Conservation (phyloP, 2,797 vertebrate genomes). For the Crypturellus tataupa region DNA sequence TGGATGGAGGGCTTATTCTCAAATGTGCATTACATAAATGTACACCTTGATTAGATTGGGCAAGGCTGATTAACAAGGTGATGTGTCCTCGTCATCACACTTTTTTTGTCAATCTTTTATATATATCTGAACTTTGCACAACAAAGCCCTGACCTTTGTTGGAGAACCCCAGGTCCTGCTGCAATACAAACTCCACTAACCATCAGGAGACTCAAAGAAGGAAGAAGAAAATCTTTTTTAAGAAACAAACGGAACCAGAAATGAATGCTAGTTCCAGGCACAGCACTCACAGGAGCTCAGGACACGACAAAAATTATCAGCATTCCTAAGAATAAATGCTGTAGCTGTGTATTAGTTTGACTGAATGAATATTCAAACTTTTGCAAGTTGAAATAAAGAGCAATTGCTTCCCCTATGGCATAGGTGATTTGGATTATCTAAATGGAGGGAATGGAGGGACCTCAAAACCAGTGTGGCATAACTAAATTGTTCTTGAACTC, state of each 20-base stretch:
- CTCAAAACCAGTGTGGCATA: neutral
- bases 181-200: neutral
- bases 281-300: neutral
- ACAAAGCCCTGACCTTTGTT: neutral
- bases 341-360: too few species aligned
- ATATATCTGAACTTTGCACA: neutral
- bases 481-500: constrained; percentile 1
- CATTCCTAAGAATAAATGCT: neutral
- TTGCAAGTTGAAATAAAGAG: neutral
- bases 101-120: neutral
- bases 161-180: neutral
- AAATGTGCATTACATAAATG: neutral
- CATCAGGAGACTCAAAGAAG: neutral
- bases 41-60: neutral
- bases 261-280: neutral
- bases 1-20: neutral
- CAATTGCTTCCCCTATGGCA: neutral
- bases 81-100: neutral
- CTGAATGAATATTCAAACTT: neutral
- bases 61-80: neutral
- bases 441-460: neutral
- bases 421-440: neutral
- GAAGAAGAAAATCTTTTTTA: neutral
- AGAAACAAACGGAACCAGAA: neutral
- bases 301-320: neutral